phyloP scores from a whole-genome alignment of 2,797 vertebrate genomes.

The Sebastes taczanowskii region DNA sequence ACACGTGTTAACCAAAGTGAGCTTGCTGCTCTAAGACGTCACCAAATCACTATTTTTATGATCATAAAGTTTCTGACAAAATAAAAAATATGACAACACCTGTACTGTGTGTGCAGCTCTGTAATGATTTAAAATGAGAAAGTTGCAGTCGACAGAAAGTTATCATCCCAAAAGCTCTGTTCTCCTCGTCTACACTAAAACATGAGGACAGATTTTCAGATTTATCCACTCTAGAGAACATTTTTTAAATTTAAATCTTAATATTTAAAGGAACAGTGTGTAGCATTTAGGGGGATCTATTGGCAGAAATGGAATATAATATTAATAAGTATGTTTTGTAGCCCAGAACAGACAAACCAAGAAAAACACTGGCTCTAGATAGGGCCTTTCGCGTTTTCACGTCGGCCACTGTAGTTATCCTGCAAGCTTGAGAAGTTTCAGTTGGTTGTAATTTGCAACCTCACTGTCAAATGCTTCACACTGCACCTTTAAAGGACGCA shows the following conservation, averaged over 20 bases:
- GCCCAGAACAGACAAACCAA: too few species aligned
- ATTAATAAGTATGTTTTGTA: background rate
- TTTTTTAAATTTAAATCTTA: too few species aligned
- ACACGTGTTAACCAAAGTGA: background rate
- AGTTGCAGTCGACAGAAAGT: background rate
- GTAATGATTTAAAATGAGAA: background rate
- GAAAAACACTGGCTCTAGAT: too few species aligned
- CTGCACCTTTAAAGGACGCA: background rate
- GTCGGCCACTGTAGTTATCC: too few species aligned
- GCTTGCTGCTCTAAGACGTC: background rate
- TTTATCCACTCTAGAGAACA: background rate
- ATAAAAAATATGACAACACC: background rate
- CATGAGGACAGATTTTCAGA: background rate
- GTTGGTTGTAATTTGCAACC: background rate
- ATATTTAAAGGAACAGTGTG: background rate
- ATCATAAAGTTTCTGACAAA: background rate
- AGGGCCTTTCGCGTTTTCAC: too few species aligned
- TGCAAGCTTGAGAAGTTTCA: background rate
- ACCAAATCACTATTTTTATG: background rate
- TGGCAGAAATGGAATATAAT: background rate
- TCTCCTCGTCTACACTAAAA: background rate
- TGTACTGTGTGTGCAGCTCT: background rate
- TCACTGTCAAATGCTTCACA: background rate
- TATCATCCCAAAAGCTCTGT: background rate
- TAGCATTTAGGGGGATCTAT: background rate